Percentiles rank a stretch among this genome's conserved stretches.
Conservation (phyloP, 2,113 vertebrate species). For the Collichthys lucidus region DNA sequence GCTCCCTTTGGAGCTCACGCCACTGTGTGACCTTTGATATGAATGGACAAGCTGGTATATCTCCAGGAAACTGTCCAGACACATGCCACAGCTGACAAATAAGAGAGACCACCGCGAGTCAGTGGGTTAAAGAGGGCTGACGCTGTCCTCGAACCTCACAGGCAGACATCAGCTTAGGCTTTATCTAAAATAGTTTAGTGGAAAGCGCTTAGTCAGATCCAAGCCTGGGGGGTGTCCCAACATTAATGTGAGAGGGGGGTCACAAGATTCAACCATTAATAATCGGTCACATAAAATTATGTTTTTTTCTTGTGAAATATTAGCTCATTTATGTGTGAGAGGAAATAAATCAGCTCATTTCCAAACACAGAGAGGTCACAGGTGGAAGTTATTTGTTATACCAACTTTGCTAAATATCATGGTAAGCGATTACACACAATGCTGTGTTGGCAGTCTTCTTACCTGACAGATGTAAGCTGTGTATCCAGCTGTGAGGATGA, state of each 20-base stretch:
- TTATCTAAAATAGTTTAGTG: neutral
- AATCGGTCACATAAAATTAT: neutral
- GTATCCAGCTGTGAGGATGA: neutral
- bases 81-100: neutral
- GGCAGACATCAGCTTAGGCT: neutral
- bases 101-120: neutral
- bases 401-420: neutral
- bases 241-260: neutral
- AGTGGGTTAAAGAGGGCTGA: neutral
- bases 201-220: conserved; percentile 1
- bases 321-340: neutral
- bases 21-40: conserved; percentile 31
- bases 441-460: neutral
- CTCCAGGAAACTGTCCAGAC: conserved; percentile 29
- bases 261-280: neutral
- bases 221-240: too few relatives aligned
- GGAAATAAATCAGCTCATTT: neutral
- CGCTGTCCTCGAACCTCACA: neutral
- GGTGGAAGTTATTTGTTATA: neutral
- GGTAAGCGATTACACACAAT: neutral
- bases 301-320: neutral
- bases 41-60: neutral
- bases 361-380: neutral
- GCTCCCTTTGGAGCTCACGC: conserved; percentile 1
- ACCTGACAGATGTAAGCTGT: neutral